phyloP scores from a whole-genome alignment of 1,140 invertebrate species.

The Procambarus virginalis region DNA sequence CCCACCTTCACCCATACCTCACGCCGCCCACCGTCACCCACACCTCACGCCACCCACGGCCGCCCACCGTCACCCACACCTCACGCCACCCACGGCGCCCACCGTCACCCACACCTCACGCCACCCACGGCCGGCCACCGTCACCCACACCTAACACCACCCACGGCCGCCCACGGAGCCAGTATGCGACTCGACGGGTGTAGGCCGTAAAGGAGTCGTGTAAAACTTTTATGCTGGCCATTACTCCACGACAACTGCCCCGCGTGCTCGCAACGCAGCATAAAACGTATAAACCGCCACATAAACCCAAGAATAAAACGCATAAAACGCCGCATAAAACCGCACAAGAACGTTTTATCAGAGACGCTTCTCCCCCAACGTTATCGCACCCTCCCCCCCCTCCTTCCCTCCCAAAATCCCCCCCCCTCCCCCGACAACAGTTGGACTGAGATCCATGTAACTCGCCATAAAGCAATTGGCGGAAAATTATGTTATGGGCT shows the following conservation, averaged over 20 bases:
- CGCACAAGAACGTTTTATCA: conserved; percentile 64
- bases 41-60: neutral
- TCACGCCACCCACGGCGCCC: neutral
- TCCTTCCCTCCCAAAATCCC: too few relatives aligned
- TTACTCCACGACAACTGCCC: conserved; percentile 64
- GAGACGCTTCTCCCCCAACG: conserved; percentile 15
- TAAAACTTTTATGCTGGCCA: conserved; percentile 63
- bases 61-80: neutral
- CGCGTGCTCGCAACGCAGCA: conserved; percentile 51
- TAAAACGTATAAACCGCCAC: conserved; percentile 63
- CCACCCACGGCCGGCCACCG: neutral
- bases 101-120: neutral
- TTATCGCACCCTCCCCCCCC: neutral
- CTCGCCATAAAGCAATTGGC: conserved; percentile 27
- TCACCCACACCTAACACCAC: too few relatives aligned
- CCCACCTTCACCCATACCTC: neutral
- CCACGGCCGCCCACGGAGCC: neutral
- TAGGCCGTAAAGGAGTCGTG: conserved; percentile 51
- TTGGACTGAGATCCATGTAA: neutral
- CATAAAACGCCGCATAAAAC: conserved; percentile 62
- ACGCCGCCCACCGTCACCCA: neutral
- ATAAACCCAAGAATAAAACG: conserved; percentile 61
- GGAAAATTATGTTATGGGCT: conserved; percentile 38
- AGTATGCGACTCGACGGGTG: conserved; percentile 42
- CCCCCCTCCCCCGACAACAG: conserved; percentile 6